Evolutionary conservation across 35 echinoderm and acorn worm species (phyloP), one percentile per base, ranked within the genome.

Genomic region (Apostichopus parvimensis): DNA sequence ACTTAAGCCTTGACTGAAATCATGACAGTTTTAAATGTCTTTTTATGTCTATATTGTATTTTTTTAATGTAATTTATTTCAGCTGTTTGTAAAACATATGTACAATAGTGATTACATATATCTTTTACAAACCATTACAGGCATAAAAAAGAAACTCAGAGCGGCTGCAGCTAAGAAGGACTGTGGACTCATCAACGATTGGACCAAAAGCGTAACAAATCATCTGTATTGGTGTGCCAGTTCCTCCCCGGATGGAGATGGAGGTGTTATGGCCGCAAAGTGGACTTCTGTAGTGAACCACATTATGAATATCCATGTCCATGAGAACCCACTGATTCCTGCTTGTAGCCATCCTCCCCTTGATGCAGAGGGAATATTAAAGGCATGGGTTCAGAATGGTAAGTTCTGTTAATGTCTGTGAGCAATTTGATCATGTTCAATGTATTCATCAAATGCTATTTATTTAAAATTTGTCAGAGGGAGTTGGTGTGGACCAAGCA

Each of bases 221-320:
- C 83, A 93, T 77, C 8, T 87, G 1, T 82, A 92, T 78, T 92
- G 90, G 90, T 11, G 15, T 53, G 80, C 92, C 28, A 56, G 24
- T 6, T 93, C 92, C 65, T 87, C 83, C 34, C 57, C 22, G 5
- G 53, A 86, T 78, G 71, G n/a, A n/a, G n/a, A n/a, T n/a, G n/a
- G 70, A 56, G 68, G 87, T 53, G 56, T 77, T 6, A 84, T 72
- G 58, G 65, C 45, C 13, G 80, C 80, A 56, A 93, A 86, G 53
- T 93, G 82, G 82, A 15, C 15, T 17, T n/a, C n/a, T n/a, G n/a
- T n/a, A n/a, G n/a, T n/a, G n/a, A n/a, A n/a, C n/a, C n/a, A n/a
- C n/a, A n/a, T n/a, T 1, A 12, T n/a, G 56, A 73, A 87, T 15
- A 53, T 26, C 13, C 79, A 85, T 92, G 17, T 26, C 24, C 58